Evolutionary conservation across 2,113 vertebrate species (phyloP).

Genomic region (Myrmecophaga tridactyla): DNA sequence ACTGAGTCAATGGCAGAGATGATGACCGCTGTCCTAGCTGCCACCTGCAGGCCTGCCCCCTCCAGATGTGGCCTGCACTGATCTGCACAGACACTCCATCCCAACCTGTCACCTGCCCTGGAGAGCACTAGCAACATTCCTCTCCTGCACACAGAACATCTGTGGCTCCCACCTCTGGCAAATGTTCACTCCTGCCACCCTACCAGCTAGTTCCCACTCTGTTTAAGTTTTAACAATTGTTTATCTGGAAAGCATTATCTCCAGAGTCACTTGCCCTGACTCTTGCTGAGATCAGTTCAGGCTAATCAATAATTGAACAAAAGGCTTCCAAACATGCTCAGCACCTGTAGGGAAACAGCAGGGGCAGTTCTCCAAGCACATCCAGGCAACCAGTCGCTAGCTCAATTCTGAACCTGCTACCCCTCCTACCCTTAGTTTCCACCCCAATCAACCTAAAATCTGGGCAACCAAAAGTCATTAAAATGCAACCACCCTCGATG

Average conservation of each 20-base stretch:
- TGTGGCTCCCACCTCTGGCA: neutral
- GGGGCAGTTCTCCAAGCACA: neutral
- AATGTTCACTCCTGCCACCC: neutral
- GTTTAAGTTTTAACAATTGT: neutral
- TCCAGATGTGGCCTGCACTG: neutral
- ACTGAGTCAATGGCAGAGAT: neutral
- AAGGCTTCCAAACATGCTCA: rapidly evolving
- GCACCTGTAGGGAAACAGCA: neutral
- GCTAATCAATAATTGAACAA: neutral
- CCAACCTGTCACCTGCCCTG: neutral
- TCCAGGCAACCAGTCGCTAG: neutral
- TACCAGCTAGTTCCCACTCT: neutral
- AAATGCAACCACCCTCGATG: neutral
- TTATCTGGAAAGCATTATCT: neutral
- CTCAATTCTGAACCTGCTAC: neutral
- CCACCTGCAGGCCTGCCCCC: neutral
- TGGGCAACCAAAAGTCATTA: neutral
- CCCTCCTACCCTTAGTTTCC: neutral
- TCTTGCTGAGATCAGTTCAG: neutral
- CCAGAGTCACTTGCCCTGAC: neutral
- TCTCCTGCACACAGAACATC: neutral
- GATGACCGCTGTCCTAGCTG: neutral
- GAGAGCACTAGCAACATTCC: neutral
- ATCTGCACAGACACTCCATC: neutral
- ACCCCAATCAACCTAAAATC: neutral